phyloP scores from a whole-genome alignment of 2,888 invertebrate genomes.

The Helleia helle region DNA sequence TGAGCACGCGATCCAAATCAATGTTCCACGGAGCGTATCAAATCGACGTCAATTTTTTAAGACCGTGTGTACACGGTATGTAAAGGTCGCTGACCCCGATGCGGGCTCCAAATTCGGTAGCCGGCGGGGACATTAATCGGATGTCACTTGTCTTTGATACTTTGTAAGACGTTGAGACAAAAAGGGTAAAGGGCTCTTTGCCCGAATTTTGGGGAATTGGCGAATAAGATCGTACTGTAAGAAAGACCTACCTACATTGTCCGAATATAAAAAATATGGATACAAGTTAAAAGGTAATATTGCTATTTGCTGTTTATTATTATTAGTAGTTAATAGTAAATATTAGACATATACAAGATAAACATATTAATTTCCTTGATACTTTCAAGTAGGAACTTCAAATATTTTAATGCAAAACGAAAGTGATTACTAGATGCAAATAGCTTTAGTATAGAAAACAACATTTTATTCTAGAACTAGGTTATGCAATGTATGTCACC shows the following conservation, averaged over 20 bases:
- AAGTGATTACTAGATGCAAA: too few relatives aligned
- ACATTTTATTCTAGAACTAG: too few relatives aligned
- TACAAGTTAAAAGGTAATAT: too few relatives aligned
- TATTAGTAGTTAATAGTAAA: too few relatives aligned
- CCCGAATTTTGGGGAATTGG: slow-evolving; percentile 12
- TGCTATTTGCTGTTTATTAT: too few relatives aligned
- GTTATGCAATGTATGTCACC: too few relatives aligned
- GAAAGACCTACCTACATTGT: slow-evolving; percentile 13
- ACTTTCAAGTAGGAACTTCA: too few relatives aligned
- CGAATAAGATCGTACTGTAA: slow-evolving; percentile 16
- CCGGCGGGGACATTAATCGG: slow-evolving; percentile 53
- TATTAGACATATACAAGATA: too few relatives aligned
- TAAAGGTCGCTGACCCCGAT: slow-evolving; percentile 50
- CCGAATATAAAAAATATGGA: too few relatives aligned
- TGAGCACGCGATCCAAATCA: slow-evolving; percentile 21
- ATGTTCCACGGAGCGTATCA: slow-evolving; percentile 31
- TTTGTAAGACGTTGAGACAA: slow-evolving; percentile 26
- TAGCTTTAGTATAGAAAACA: too few relatives aligned
- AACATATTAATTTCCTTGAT: too few relatives aligned
- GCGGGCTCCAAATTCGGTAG: slow-evolving; percentile 60
- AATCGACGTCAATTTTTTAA: slow-evolving; percentile 37
- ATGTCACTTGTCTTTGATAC: slow-evolving; percentile 37
- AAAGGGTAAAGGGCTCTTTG: slow-evolving; percentile 19
- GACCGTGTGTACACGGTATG: slow-evolving; percentile 29
- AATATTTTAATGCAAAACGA: too few relatives aligned